Evolutionary conservation across 2,888 invertebrate genomes (phyloP), one percentile per base, ranked within the genome.

Genomic region (Cantharis lateralis): DNA sequence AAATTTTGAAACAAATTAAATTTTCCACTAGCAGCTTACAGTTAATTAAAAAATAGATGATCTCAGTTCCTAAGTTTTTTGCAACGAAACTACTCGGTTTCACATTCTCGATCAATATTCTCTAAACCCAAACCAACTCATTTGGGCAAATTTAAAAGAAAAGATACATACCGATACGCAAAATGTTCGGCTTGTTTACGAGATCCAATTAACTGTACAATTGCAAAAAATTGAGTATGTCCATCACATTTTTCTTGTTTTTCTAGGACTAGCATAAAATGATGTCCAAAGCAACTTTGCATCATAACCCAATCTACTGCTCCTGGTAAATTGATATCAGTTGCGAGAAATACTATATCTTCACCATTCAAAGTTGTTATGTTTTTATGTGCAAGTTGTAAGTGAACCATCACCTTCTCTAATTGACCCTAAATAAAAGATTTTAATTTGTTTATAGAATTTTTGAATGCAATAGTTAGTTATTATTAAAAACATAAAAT

Each of bases 221-320:
- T 98, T 18, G 99, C 99, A 90, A 97, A 97, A 88, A 98, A 98
- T 87, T 97, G 97, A 85, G 97, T 97, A 86, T 96, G 96, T 0
- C 97, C 98, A 90, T 99, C 98, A 88, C 95, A 97, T 87, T 99
- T 99, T 86, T 98, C 98, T 89, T 98, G 98, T 87, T 99, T 99
- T 88, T 99, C 99, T 71, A 99, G 91, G 48, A 99, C 99, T 82
- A 99, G 91, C 99, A 99, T 99, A 87, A 99, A 99, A 89, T 99
- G 97, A 87, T 98, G 98, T 75, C 97, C 98, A 88, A 99, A 99
- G 89, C 99, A 99, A 26, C 98, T 98, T 89, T 99, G 99, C 99
- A 99, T 99, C 99, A 99, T 99, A 3, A 97, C 97, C 98, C 98
- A 99, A 88, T 99, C 98, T 10, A 99, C 98, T 32, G 98, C 99